A percentile compares a stretch with the other conserved stretches of the same genome.
Evolutionary conservation across 2,888 invertebrate species (phyloP).

Genomic region (Cabera pusaria): DNA sequence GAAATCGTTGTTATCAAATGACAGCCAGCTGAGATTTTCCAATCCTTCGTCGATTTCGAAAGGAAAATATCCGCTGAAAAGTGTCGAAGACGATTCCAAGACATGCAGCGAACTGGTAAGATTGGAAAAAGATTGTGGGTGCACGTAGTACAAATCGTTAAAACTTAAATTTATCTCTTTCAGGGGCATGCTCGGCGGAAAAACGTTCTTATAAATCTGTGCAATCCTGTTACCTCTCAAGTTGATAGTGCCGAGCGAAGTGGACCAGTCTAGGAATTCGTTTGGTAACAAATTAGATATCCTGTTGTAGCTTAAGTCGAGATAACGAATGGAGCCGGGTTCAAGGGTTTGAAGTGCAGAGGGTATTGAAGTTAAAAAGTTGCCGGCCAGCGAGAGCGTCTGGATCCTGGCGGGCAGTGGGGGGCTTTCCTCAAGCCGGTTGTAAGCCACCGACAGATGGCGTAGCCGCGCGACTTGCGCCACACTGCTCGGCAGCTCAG

Average conservation of each 20-base stretch:
- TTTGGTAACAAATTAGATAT: constrained; percentile 90
- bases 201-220: constrained; percentile 87
- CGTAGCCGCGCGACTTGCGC: constrained; percentile 87
- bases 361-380: constrained; percentile 90
- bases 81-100: constrained; percentile 93
- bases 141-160: constrained; percentile 93
- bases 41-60: constrained; percentile 89
- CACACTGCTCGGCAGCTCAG: constrained; percentile 87
- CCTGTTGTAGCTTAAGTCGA: constrained; percentile 94
- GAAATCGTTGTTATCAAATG: constrained; percentile 94
- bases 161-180: constrained; percentile 96
- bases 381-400: constrained; percentile 91
- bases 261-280: constrained; percentile 91
- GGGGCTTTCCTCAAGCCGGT: constrained; percentile 84
- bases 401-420: constrained; percentile 87
- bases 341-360: constrained; percentile 88
- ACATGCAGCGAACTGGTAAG: constrained; percentile 90
- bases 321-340: constrained; percentile 88
- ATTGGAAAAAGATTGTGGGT: constrained; percentile 90
- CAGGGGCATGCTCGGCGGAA: constrained; percentile 88
- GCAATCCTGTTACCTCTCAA: constrained; percentile 93
- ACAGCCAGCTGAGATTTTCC: constrained; percentile 90
- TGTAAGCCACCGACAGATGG: constrained; percentile 92
- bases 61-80: constrained; percentile 91
- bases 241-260: constrained; percentile 90